Evolutionary conservation across 1,140 invertebrate genomes (phyloP), one percentile per base, ranked within the genome.

Genomic region (Macrobrachium rosenbergii): DNA sequence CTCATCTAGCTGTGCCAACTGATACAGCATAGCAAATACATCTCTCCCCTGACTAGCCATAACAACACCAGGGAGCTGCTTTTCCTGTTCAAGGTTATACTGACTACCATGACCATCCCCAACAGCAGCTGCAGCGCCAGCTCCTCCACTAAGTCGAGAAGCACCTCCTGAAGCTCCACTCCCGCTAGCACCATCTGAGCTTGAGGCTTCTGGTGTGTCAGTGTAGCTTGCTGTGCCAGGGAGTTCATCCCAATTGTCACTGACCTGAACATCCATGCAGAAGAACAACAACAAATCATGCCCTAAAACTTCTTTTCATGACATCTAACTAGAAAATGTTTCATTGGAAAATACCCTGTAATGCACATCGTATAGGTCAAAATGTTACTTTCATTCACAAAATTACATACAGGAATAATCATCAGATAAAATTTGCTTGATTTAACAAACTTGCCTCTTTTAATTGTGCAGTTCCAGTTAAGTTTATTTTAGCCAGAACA

Each of bases 11-110:
- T 92, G 92, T 52, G 92, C 92, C 14, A 94, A 90, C 81, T 93
- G 92, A 86, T 93, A 93, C n/a, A 94, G 90, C 91, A 93, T 92
- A 23, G 92, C 91, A 91, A 94, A 94, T 12, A 94, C 92, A 88
- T 93, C 92, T 72, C 91, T 75, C 10, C 89, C 92, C 77, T 92
- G 93, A 67, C 91, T 90, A 10, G 93, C 92, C 92, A 94, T 94
- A 10, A 94, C 92, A 58, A 94, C 93, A 21, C 93, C 93, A 77
- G 93, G 93, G 59, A 94, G 90, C 84, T 92, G 92, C 90, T 93
- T 93, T 90, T 94, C 93, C 90, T 93, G 89, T 43, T 91, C 90
- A 60, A 90, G 83, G 60, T 90, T 88, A 78, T 88, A 89, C 23
- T 81, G 62, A 72, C 81, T 73, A 28, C 83, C 86, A 67, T 86